Evolutionary conservation across 2,797 vertebrate genomes (phyloP).

Genomic region (Chrosomus eos): DNA sequence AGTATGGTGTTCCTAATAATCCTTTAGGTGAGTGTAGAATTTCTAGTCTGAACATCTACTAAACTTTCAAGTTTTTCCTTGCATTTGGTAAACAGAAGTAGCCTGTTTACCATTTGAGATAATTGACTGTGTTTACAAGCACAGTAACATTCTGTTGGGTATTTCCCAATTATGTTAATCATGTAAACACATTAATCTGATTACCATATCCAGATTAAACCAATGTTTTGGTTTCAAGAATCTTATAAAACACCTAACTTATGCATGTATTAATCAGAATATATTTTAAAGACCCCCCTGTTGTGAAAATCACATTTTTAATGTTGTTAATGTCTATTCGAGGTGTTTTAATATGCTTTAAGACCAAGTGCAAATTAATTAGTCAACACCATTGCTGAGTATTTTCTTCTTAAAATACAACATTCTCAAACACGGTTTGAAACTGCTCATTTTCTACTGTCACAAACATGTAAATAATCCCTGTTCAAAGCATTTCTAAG

Average conservation of each 20-base stretch:
- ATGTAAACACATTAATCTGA: not conserved
- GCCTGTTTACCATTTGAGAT: no score
- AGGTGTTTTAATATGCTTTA: not conserved
- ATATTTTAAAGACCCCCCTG: not conserved
- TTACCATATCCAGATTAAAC: not conserved
- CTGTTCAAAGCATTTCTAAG: not conserved
- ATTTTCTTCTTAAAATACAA: not conserved
- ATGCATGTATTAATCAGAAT: not conserved
- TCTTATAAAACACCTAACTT: no score
- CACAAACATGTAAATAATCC: not conserved
- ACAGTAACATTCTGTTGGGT: conserved; percentile 13
- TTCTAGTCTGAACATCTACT: not conserved
- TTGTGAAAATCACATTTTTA: not conserved
- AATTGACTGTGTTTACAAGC: not conserved
- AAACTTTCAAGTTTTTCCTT: not conserved
- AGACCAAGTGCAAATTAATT: not conserved
- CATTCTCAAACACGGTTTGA: not conserved
- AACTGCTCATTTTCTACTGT: not conserved
- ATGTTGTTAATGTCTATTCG: not conserved
- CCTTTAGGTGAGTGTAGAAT: no score
- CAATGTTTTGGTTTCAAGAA: no score
- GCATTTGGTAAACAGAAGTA: not conserved
- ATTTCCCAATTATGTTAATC: not conserved
- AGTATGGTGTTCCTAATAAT: no score
- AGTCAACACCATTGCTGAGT: not conserved